Evolutionary conservation across 2,888 invertebrate species (phyloP).

Genomic region (Dugesia japonica): DNA sequence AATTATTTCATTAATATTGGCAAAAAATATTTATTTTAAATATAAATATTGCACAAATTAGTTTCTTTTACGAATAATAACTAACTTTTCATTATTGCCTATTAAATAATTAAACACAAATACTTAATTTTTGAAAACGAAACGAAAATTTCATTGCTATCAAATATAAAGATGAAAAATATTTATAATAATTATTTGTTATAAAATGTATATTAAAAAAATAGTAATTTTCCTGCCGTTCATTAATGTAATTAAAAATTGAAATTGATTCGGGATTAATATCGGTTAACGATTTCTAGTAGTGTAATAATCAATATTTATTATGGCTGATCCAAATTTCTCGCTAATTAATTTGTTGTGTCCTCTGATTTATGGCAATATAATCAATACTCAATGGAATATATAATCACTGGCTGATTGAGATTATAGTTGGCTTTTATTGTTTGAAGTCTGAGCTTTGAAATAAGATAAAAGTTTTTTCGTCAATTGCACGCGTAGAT

Average conservation of each 20-base stretch:
- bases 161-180: too few relatives aligned
- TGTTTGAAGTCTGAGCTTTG: conserved; percentile 20
- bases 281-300: background rate
- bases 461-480: conserved; percentile 17
- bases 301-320: conserved; percentile 8
- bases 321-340: background rate
- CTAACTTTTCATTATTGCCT: too few relatives aligned
- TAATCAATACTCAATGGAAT: conserved; percentile 20
- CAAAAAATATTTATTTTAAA: too few relatives aligned
- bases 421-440: conserved; percentile 20
- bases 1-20: too few relatives aligned
- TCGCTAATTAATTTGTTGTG: conserved; percentile 4
- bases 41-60: too few relatives aligned
- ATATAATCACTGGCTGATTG: conserved; percentile 16
- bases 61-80: too few relatives aligned
- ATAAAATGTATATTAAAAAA: too few relatives aligned
- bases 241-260: background rate
- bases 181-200: too few relatives aligned
- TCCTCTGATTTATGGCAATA: conserved; percentile 20
- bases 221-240: too few relatives aligned
- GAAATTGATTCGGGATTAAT: background rate
- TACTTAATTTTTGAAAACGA: too few relatives aligned
- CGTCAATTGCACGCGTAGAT: conserved; percentile 20
- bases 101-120: too few relatives aligned
- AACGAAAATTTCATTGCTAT: too few relatives aligned